A percentile compares a stretch with the other conserved stretches of the same genome.
phyloP scores from a whole-genome alignment of 2,113 vertebrate species.

The Pipra filicauda region DNA sequence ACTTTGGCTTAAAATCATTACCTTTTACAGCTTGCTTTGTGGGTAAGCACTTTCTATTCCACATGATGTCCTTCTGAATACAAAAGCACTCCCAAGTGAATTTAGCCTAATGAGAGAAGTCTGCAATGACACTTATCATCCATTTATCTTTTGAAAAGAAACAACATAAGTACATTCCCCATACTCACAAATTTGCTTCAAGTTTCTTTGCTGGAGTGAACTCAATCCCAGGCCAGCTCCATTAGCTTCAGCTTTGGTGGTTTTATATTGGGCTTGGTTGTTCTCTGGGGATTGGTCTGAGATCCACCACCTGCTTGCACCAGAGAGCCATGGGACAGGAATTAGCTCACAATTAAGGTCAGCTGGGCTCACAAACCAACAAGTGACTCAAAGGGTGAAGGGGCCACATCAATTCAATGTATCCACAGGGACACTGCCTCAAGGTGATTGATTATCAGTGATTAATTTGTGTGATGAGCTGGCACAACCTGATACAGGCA shows the following conservation, averaged over 20 bases:
- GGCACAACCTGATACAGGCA: not conserved
- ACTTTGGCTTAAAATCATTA: not conserved
- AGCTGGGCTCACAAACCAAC: not conserved
- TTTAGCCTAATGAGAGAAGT: not conserved
- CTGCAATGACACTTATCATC: not conserved
- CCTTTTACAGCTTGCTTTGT: not conserved
- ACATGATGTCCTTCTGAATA: not conserved
- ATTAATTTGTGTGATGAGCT: not conserved
- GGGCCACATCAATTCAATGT: not conserved
- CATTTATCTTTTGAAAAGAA: not conserved
- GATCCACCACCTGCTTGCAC: not conserved
- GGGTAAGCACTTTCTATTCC: not conserved
- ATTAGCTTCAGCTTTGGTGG: not conserved
- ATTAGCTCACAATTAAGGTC: not conserved
- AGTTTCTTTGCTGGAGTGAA: fast-evolving
- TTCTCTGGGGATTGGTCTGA: not conserved
- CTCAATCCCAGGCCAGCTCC: not conserved
- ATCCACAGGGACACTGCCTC: not conserved
- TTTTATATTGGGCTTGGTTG: not conserved
- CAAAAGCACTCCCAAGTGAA: not conserved
- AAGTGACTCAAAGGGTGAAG: not conserved
- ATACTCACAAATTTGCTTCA: not conserved
- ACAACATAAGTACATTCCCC: not conserved
- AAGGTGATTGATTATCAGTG: not conserved
- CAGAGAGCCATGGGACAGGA: not conserved